A percentile compares a stretch with the other conserved stretches of the same genome.
phyloP scores from a whole-genome alignment of 2,888 invertebrate genomes.

The Lobophora halterata region DNA sequence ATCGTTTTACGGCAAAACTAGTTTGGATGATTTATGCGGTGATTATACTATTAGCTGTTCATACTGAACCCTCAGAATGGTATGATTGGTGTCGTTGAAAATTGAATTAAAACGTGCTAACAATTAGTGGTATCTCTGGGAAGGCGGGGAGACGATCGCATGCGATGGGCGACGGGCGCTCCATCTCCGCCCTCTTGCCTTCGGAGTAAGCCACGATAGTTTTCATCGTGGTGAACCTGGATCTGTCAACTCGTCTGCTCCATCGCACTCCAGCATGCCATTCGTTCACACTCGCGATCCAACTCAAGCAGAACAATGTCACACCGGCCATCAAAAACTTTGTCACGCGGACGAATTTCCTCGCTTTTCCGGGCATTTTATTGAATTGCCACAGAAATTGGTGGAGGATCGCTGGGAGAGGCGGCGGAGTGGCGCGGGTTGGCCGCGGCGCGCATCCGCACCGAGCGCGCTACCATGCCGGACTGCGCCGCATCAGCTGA shows the following conservation, averaged over 20 bases:
- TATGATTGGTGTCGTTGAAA: background rate
- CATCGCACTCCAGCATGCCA: constrained; percentile 61
- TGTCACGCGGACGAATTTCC: constrained; percentile 58
- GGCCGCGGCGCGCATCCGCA: constrained; percentile 63
- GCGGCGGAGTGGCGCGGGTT: constrained; percentile 42
- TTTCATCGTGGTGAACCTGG: constrained; percentile 64
- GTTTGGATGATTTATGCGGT: constrained; percentile 28
- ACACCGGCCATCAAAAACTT: constrained; percentile 66
- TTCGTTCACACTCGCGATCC: constrained; percentile 68
- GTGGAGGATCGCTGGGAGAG: too few species aligned
- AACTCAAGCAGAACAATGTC: constrained; percentile 68
- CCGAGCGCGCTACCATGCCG: constrained; percentile 70
- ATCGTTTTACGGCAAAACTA: constrained; percentile 22
- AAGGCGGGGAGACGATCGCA: constrained; percentile 64
- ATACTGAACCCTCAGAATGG: background rate
- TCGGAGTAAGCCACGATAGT: constrained; percentile 83
- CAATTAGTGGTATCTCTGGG: constrained; percentile 55
- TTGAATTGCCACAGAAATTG: too few species aligned
- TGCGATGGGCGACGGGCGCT: constrained; percentile 64
- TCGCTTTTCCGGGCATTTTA: constrained; percentile 53
- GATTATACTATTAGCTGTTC: constrained; percentile 23
- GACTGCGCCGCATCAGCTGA: constrained; percentile 77
- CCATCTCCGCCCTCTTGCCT: constrained; percentile 75
- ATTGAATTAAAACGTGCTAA: constrained; percentile 42
- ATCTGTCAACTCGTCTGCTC: constrained; percentile 39